A percentile compares a stretch with the other conserved stretches of the same genome.
Conservation (phyloP, 1,140 invertebrate species). For the Pseudomyrmex gracilis region DNA sequence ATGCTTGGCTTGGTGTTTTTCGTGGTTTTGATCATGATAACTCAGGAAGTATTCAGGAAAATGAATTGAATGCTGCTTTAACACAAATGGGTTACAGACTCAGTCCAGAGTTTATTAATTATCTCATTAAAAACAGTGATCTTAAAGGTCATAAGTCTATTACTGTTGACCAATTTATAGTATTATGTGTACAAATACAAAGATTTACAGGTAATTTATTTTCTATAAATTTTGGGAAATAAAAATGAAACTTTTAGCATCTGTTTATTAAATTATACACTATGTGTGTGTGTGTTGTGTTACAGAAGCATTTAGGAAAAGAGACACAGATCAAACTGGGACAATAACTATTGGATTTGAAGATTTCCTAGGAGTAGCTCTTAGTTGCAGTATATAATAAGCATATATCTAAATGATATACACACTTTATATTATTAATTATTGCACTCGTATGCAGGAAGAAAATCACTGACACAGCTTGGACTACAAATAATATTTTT, state of each 20-base stretch:
- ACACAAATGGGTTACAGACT: slow-evolving; percentile 96
- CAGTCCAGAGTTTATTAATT: slow-evolving; percentile 91
- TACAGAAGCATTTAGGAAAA: slow-evolving; percentile 91
- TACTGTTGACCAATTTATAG: slow-evolving; percentile 95
- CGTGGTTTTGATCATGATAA: slow-evolving; percentile 93
- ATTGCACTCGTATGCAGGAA: neutral
- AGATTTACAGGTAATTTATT: slow-evolving; percentile 88
- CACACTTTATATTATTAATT: neutral
- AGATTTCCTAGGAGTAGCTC: slow-evolving; percentile 92
- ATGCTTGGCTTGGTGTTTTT: slow-evolving; percentile 94
- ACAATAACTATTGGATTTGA: slow-evolving; percentile 93
- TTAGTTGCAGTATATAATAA: slow-evolving; percentile 89
- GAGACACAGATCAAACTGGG: slow-evolving; percentile 91
- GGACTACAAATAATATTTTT: slow-evolving; percentile 28
- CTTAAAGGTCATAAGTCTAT: slow-evolving; percentile 87
- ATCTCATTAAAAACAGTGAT: slow-evolving; percentile 90
- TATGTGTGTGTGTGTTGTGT: slow-evolving; percentile 55
- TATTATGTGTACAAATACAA: slow-evolving; percentile 94
- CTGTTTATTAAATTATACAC: neutral
- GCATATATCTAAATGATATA: slow-evolving; percentile 7
- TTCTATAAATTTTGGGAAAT: too few relatives aligned
- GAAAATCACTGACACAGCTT: slow-evolving; percentile 16
- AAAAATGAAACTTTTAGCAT: neutral
- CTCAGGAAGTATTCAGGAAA: slow-evolving; percentile 93
- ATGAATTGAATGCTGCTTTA: slow-evolving; percentile 91